phyloP scores from a whole-genome alignment of 2,797 vertebrate genomes.

The Dendrocincla fuliginosa region DNA sequence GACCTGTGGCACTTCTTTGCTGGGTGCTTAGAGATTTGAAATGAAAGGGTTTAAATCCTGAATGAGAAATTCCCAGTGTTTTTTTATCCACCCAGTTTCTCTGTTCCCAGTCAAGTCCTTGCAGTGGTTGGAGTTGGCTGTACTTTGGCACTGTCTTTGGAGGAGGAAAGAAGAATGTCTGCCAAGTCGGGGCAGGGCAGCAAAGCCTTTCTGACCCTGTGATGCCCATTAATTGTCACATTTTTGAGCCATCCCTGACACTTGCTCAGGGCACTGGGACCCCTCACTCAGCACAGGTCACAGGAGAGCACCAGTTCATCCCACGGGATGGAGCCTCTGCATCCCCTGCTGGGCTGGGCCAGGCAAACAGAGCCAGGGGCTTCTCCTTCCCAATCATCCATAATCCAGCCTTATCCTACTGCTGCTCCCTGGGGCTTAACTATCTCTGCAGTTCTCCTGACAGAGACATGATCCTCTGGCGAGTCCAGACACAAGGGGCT shows the following conservation, averaged over 20 bases:
- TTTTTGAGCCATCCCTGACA: background rate
- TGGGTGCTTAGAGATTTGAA: background rate
- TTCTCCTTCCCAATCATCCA: background rate
- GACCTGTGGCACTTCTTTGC: background rate
- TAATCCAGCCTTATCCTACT: background rate
- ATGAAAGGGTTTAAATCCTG: background rate
- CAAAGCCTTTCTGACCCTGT: background rate
- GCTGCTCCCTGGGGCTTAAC: background rate
- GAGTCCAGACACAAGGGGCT: background rate
- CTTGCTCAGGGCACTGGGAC: fast-evolving
- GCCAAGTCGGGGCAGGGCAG: background rate
- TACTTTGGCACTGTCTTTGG: fast-evolving
- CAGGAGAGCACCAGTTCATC: fast-evolving
- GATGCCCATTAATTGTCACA: background rate
- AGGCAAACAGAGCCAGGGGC: background rate
- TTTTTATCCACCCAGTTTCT: background rate
- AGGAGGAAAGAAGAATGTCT: background rate
- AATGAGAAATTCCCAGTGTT: background rate
- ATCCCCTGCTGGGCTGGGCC: background rate
- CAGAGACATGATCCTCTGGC: background rate
- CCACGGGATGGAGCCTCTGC: background rate
- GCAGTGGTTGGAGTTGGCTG: background rate
- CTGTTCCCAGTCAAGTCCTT: background rate
- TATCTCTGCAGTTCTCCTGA: background rate
- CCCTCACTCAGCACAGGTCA: fast-evolving